Evolutionary conservation across 2,113 vertebrate species (phyloP).

Genomic region (Amblyornis subalaris): DNA sequence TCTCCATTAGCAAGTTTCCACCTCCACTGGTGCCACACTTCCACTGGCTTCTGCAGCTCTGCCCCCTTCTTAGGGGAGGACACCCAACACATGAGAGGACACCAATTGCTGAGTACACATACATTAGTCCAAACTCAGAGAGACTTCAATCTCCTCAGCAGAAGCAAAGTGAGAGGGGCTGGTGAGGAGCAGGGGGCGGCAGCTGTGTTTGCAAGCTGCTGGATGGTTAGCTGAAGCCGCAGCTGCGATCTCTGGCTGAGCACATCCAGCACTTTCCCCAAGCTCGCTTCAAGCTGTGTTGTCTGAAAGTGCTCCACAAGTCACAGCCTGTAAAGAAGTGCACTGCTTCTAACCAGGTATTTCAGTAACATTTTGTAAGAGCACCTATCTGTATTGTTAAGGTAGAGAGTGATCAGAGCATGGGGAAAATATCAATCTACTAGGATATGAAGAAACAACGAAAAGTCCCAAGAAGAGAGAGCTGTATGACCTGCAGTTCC

Average conservation of each 20-base stretch:
- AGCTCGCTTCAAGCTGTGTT: not conserved
- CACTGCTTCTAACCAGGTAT: not conserved
- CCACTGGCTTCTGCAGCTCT: not conserved
- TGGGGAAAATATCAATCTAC: not conserved
- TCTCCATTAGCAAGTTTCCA: not conserved
- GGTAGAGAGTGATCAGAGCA: not conserved
- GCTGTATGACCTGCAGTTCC: not conserved
- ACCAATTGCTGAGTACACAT: rapidly evolving
- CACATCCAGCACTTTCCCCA: not conserved
- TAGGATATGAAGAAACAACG: not conserved
- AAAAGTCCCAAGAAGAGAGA: not conserved
- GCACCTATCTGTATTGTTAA: not conserved
- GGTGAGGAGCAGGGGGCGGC: rapidly evolving
- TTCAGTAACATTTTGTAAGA: not conserved
- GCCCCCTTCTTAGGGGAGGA: not conserved
- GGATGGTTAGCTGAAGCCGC: not conserved
- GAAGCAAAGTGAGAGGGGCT: not conserved
- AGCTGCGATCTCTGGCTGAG: not conserved
- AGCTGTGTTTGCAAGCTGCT: not conserved
- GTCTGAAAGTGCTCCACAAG: not conserved
- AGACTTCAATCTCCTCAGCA: not conserved
- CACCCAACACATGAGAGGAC: rapidly evolving
- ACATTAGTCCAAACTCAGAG: not conserved
- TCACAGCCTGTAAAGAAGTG: not conserved
- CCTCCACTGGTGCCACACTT: not conserved